These are phyloP conservation scores for Meiosimyza platycephala DNA, from an alignment of 2,888 invertebrate species.

Conservation along the genomic window DNA sequence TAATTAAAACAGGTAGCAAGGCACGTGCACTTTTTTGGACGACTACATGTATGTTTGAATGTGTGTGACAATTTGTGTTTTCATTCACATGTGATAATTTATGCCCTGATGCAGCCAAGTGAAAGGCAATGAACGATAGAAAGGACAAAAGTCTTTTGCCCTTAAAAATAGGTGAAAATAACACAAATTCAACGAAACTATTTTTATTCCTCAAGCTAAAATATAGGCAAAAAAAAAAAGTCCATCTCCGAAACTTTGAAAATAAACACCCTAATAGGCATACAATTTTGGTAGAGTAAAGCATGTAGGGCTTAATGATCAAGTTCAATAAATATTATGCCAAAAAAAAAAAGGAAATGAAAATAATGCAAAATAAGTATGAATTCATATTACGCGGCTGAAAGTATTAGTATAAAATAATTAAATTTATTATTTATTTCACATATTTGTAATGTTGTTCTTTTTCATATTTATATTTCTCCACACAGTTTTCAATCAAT, in stretches of 20 bases:
- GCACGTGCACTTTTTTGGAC: not conserved
- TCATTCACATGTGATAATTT: not conserved
- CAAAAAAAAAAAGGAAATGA: too few species aligned
- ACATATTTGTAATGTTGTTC: slow-evolving; percentile 8
- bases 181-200: slow-evolving; percentile 27
- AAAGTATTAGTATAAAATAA: too few species aligned
- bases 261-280: too few species aligned
- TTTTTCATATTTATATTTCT: slow-evolving; percentile 13
- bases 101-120: not conserved
- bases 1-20: slow-evolving; percentile 17
- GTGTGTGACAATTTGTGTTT: not conserved
- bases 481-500: slow-evolving; percentile 86
- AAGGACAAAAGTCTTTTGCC: slow-evolving; percentile 38
- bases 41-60: not conserved
- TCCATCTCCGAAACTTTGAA: too few species aligned
- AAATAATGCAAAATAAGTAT: too few species aligned
- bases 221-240: too few species aligned
- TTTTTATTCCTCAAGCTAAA: too few species aligned
- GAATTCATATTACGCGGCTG: too few species aligned
- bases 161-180: slow-evolving; percentile 34
- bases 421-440: too few species aligned
- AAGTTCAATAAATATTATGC: too few species aligned
- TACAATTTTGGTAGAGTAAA: too few species aligned
- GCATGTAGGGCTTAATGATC: too few species aligned
- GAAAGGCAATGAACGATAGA: slow-evolving; percentile 14